Evolutionary conservation across 2,888 invertebrate species (phyloP), one percentile per base, ranked within the genome.

Genomic region (Drosophila anceps): DNA sequence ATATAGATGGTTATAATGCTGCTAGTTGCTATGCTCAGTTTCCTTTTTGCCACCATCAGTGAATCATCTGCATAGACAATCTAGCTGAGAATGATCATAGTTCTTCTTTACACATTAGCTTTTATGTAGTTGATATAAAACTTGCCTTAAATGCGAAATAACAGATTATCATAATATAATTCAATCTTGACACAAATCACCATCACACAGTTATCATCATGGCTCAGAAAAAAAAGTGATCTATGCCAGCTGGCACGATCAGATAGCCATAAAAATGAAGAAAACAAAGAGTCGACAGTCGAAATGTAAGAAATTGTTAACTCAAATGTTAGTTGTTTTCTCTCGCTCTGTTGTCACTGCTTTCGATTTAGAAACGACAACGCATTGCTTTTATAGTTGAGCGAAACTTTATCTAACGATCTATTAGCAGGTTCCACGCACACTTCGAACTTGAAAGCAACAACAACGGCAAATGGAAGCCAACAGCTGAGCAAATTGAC

Each of bases 401-500:
- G 31, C 31, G 6, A 57, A 57, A 57, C 33, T 44, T 43, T 43
- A 44, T 44, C 46, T 33, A n/a, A 44, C 33, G 33, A 59, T 59
- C 58, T 46, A 27, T 46, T 24, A 35, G 31, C 24, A 24, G 46
- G 46, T 35, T 46, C 46, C 44, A 27, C 35, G 18, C 24, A 46
- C n/a, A 13, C 24, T 20, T 15, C 31, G 27, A n/a, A n/a, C 20
- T 18, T 20, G 18, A 29, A 15, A 20, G 12, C 50, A 43, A 35
- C 18, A 37, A 37, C 13, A 20, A 18, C 4, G 12, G 4, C 18
- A 3, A 41, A 10, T 48, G 48, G 27, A 48, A 51, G 20, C 44
- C 31, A 29, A 27, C 54, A 63, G 57, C 48, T 57, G 63, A 57
- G 35, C 48, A 58, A 58, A 37, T 58, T 24, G 18, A 39, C 29